These are phyloP conservation scores for Dolichallabes microphthalmus DNA, from an alignment of 2,113 vertebrate genomes.

Conservation along the genomic window DNA sequence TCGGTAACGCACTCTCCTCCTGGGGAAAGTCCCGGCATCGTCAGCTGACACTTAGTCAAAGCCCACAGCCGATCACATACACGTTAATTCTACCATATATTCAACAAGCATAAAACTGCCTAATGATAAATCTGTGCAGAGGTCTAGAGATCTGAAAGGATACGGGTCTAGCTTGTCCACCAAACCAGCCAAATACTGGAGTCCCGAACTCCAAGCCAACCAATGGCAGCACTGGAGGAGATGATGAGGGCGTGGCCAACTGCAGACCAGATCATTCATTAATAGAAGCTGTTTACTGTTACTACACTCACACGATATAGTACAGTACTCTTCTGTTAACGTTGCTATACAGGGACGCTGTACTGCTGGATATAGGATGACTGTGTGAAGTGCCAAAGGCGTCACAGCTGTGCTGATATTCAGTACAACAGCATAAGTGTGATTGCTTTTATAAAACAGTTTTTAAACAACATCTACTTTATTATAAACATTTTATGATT, in stretches of 20 bases:
- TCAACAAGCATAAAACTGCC: background rate
- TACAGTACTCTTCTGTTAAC: background rate
- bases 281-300: background rate
- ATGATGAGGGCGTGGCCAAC: constrained; percentile 50
- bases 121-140: background rate
- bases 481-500: no score
- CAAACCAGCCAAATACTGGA: constrained; percentile 62
- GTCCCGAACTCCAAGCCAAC: constrained; percentile 61
- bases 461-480: no score
- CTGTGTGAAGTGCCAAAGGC: no score
- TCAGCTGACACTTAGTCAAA: constrained; percentile 66
- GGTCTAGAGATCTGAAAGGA: constrained; percentile 52
- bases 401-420: no score
- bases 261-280: constrained; percentile 45
- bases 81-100: background rate
- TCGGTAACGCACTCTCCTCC: constrained; percentile 62
- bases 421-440: no score
- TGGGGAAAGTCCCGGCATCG: constrained; percentile 52
- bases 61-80: constrained; percentile 35
- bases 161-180: constrained; percentile 62
- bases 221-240: constrained; percentile 9
- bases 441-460: no score
- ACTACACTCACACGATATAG: background rate
- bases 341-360: background rate
- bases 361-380: no score